Evolutionary conservation across 92 coral and sea anemone genomes (phyloP).

Genomic region (Metridium senile): DNA sequence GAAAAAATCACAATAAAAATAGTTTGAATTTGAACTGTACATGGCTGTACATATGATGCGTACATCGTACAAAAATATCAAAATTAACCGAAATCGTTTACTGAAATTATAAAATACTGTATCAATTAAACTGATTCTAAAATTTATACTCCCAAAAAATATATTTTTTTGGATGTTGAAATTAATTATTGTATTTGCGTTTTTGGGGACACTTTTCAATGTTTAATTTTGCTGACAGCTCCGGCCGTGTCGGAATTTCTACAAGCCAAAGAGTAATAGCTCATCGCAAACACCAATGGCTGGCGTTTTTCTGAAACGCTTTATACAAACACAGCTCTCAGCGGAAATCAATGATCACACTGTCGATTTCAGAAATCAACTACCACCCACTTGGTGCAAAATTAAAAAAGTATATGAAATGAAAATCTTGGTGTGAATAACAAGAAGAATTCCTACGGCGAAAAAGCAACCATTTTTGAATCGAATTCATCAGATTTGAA

Average conservation of each 20-base stretch:
- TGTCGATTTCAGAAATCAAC: slow-evolving; percentile 19
- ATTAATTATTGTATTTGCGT: too few species aligned
- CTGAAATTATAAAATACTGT: too few species aligned
- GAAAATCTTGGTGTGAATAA: not conserved
- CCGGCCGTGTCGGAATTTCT: slow-evolving; percentile 43
- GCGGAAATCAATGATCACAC: slow-evolving; percentile 39
- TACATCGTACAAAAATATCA: too few species aligned
- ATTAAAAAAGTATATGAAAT: slow-evolving; percentile 3
- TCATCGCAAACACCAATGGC: slow-evolving; percentile 33
- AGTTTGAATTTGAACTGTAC: too few species aligned
- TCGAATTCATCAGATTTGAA: not conserved
- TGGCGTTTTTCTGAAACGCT: slow-evolving; percentile 20
- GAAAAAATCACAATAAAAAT: slow-evolving; percentile 10
- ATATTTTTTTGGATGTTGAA: not conserved
- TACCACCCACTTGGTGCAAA: slow-evolving; percentile 25
- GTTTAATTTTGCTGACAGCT: not conserved
- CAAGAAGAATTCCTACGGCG: not conserved
- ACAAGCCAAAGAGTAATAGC: slow-evolving; percentile 16
- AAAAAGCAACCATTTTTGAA: not conserved
- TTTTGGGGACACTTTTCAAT: too few species aligned
- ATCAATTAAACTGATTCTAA: too few species aligned
- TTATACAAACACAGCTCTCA: slow-evolving; percentile 37
- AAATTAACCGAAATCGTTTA: too few species aligned
- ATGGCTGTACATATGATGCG: too few species aligned
- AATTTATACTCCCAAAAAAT: too few species aligned